These are phyloP conservation scores for Anser brachyrhynchus DNA, from an alignment of 2,113 vertebrate genomes.

Conservation along the genomic window DNA sequence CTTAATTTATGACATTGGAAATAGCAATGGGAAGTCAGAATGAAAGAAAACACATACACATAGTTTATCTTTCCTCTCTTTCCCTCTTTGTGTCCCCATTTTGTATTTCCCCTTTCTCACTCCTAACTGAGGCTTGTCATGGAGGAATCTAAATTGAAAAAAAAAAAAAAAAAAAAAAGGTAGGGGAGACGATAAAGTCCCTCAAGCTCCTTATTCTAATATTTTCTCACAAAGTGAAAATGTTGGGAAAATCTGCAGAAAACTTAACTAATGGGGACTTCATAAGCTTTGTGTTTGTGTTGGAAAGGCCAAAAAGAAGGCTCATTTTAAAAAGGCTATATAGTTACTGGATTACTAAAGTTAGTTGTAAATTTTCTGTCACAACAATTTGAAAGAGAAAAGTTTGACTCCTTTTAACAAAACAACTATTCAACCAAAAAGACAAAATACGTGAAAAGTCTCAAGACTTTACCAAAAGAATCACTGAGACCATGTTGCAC, in stretches of 20 bases:
- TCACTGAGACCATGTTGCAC: neutral
- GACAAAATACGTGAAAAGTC: neutral
- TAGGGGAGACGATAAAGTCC: rapidly evolving
- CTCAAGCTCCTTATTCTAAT: neutral
- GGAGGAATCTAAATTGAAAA: neutral
- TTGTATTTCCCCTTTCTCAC: neutral
- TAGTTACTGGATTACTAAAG: neutral
- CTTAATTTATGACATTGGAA: neutral
- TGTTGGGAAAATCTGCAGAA: neutral
- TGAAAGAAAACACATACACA: neutral
- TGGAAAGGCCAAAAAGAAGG: neutral
- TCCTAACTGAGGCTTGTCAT: neutral
- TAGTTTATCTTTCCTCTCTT: neutral
- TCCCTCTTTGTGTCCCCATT: neutral
- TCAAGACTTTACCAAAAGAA: neutral
- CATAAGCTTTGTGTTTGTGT: neutral
- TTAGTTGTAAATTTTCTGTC: neutral
- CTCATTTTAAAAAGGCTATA: neutral
- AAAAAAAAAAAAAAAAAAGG: no score
- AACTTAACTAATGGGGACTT: neutral
- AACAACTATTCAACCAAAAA: neutral
- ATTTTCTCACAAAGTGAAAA: neutral
- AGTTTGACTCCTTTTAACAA: neutral
- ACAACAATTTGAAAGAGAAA: neutral
- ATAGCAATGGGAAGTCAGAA: neutral